These are phyloP conservation scores for Seison nebaliae DNA, from an alignment of 1,140 invertebrate species.

Conservation along the genomic window DNA sequence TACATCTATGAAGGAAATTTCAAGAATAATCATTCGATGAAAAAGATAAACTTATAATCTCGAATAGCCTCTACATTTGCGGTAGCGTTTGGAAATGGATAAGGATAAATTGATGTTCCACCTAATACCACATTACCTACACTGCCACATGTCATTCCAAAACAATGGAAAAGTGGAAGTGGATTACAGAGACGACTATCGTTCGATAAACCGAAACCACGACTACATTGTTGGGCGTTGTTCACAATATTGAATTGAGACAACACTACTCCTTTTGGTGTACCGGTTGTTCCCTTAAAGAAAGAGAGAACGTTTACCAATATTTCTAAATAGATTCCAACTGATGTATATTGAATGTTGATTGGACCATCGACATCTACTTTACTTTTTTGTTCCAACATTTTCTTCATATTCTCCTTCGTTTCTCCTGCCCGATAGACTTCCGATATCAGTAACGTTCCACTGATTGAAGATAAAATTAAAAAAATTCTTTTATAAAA, in stretches of 20 bases:
- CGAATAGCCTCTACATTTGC: constrained; percentile 4
- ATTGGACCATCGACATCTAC: constrained; percentile 40
- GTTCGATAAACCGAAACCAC: constrained; percentile 34
- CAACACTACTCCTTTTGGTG: constrained; percentile 55
- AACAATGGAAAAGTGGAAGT: constrained; percentile 71
- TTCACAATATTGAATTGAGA: constrained; percentile 58
- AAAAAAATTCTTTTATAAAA: background rate
- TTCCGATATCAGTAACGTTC: constrained; percentile 2
- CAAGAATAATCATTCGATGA: constrained; percentile 31
- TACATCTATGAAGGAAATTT: constrained; percentile 1
- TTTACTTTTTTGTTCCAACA: constrained; percentile 21
- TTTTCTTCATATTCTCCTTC: constrained; percentile 23
- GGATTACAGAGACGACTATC: constrained; percentile 39
- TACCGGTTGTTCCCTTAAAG: constrained; percentile 42
- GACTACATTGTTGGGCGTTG: constrained; percentile 43
- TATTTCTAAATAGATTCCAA: constrained; percentile 15
- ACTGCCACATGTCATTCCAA: constrained; percentile 46
- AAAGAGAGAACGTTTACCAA: constrained; percentile 1
- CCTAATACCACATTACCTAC: constrained; percentile 34
- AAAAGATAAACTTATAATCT: constrained; percentile 38
- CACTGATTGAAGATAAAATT: background rate
- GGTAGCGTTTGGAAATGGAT: constrained; percentile 1
- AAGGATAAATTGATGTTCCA: constrained; percentile 5
- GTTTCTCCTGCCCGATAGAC: constrained; percentile 17
- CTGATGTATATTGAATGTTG: constrained; percentile 60